Conservation (phyloP, 1,140 invertebrate species). For the Lepidurus apus region DNA sequence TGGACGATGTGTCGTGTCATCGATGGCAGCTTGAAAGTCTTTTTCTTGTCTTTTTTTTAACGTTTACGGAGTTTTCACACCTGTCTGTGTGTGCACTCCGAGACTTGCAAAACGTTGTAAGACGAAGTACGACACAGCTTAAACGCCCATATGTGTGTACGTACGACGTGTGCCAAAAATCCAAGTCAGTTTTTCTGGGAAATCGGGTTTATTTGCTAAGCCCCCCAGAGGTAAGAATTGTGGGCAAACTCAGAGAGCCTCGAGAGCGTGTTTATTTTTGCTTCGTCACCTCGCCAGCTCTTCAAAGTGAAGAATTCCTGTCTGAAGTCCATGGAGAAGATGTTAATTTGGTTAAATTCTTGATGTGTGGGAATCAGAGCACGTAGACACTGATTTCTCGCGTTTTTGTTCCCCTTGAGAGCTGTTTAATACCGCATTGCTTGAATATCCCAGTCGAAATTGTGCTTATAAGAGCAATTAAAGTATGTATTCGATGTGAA, state of each 20-base stretch:
- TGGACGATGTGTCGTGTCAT: slow-evolving; percentile 6
- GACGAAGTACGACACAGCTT: neutral
- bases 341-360: neutral
- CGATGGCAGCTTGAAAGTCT: neutral
- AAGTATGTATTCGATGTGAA: too few relatives aligned
- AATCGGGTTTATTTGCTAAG: slow-evolving; percentile 18
- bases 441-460: too few relatives aligned
- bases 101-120: neutral
- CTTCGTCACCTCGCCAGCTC: neutral
- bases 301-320: neutral
- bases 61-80: slow-evolving; percentile 7
- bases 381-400: neutral
- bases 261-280: neutral
- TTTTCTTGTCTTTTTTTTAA: slow-evolving; percentile 2
- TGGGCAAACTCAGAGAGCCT: slow-evolving; percentile 5
- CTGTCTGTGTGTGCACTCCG: neutral
- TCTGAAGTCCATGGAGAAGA: neutral
- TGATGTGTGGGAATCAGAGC: neutral
- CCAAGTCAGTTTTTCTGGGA: slow-evolving; percentile 1
- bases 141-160: neutral
- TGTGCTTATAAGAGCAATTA: too few relatives aligned
- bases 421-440: too few relatives aligned
- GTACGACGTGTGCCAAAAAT: slow-evolving; percentile 9
- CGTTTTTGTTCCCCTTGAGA: too few relatives aligned
- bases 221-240: neutral